Base-by-base conservation (phyloP, 2,888 invertebrate genomes). In the Acleris cristana region DNA sequence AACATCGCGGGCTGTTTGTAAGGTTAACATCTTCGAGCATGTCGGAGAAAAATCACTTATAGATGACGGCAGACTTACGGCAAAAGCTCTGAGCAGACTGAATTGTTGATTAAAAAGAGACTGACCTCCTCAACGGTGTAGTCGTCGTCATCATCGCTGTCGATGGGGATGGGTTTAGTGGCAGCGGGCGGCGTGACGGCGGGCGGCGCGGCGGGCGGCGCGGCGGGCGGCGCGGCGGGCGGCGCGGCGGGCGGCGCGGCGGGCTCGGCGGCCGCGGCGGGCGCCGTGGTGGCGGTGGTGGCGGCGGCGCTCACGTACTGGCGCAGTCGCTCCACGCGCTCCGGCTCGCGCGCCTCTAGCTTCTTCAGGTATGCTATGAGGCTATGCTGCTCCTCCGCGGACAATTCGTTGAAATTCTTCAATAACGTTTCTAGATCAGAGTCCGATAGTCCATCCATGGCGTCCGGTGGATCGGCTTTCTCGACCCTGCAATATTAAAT, bases 351-450 rank as follows among this genome's bases (percentile, higher is more conserved):
- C 0, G 95, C 95, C 82, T 97, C 97, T 49, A 97, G 82, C 81
- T 97, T 97, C 80, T 97, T 97, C 69, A 97, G 83, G 80, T 97
- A 97, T 0, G 95, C 95, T 44, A 97, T 97, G 5, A 97, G 92
- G 74, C 96, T 96, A 80, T 96, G 96, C 78, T 97, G 97, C 81
- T 97, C 97, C 71, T 97, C 96, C 0, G 95, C 94, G 0, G 96
- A 96, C 16, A 97, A 85, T 76, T 97, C 96, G 81, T 96, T 96
- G 76, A 92, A 92, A 80, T 97, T 97, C 82, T 96, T 96, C 65
- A 97, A 82, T 1, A 97, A 86, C 0, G 96, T 95, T 80, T 97
- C 96, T 56, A 97, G 84, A 77, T 97, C 97, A 0, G 95, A 95
- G 81, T 97, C 97, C 0, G 96, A 96, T 10, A 97, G 88, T 14